Evolutionary conservation across 2,888 invertebrate species (phyloP).

Genomic region (Hirtodrosophila confusa): DNA sequence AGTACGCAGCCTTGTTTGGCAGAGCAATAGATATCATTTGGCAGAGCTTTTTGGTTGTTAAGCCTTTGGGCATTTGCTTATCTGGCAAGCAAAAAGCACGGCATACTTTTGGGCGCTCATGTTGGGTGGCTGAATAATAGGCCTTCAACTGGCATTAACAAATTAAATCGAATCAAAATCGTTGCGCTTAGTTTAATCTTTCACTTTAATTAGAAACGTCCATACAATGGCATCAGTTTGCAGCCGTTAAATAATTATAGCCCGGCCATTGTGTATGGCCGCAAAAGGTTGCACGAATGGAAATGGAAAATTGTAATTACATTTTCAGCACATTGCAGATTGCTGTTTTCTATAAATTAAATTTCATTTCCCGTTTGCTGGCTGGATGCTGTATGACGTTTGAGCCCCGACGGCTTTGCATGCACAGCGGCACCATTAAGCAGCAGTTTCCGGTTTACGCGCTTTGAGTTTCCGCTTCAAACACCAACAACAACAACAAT

Average conservation of each 20-base stretch:
- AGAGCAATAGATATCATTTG: constrained; percentile 26
- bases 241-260: constrained; percentile 64
- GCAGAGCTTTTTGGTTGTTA: constrained; percentile 32
- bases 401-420: constrained; percentile 55
- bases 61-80: constrained; percentile 59
- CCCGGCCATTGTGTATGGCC: constrained; percentile 50
- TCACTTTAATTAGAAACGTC: constrained; percentile 69
- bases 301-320: constrained; percentile 77
- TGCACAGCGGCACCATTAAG: constrained; percentile 75
- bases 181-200: constrained; percentile 55
- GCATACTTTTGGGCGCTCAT: constrained; percentile 7
- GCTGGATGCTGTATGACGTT: constrained; percentile 23
- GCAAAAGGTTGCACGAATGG: constrained; percentile 54
- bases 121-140: constrained; percentile 45
- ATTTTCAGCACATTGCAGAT: constrained; percentile 75
- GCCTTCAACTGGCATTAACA: constrained; percentile 56
- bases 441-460: constrained; percentile 78
- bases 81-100: constrained; percentile 30
- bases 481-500: constrained; percentile 39
- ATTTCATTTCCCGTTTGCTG: constrained; percentile 69
- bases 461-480: constrained; percentile 78
- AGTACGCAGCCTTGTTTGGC: constrained; percentile 20
- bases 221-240: constrained; percentile 38
- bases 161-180: constrained; percentile 53
- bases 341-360: constrained; percentile 75